Percentiles rank a stretch among this genome's conserved stretches.
phyloP scores from a whole-genome alignment of 1,140 invertebrate genomes.

The Cardiocondyla obscurior region DNA sequence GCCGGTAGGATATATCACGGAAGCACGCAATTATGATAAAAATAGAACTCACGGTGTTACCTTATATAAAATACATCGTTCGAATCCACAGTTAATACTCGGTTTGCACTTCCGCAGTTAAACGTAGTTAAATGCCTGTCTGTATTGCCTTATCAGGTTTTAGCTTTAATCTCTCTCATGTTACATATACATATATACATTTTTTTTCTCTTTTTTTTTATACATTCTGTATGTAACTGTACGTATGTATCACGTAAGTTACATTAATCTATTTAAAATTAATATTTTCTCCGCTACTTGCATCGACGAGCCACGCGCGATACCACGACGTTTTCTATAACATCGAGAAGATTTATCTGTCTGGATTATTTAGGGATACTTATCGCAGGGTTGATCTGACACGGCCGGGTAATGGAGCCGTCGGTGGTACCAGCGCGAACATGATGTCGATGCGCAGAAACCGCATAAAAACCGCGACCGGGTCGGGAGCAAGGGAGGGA shows the following conservation, averaged over 20 bases:
- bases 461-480: constrained; percentile 74
- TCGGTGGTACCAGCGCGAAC: constrained; percentile 31
- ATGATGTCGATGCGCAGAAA: constrained; percentile 73
- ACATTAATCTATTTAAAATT: neutral
- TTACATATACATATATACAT: too few species aligned
- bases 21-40: constrained; percentile 30
- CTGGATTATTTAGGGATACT: constrained; percentile 41
- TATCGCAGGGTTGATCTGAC: constrained; percentile 17
- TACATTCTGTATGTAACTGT: too few species aligned
- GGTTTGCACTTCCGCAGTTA: constrained; percentile 30
- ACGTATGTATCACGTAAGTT: neutral
- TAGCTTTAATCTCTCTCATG: constrained; percentile 16
- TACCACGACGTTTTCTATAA: neutral
- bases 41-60: constrained; percentile 15
- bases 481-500: neutral
- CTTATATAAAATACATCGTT: constrained; percentile 8
- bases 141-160: constrained; percentile 19
- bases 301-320: neutral
- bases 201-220: too few species aligned
- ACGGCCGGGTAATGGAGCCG: neutral
- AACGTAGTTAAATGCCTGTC: neutral
- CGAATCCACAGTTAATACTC: constrained; percentile 24
- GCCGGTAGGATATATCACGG: neutral
- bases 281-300: neutral
- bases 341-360: neutral